Evolutionary conservation across 2,888 invertebrate species (phyloP), one percentile per base, ranked within the genome.

Genomic region (Anoncus sp.): DNA sequence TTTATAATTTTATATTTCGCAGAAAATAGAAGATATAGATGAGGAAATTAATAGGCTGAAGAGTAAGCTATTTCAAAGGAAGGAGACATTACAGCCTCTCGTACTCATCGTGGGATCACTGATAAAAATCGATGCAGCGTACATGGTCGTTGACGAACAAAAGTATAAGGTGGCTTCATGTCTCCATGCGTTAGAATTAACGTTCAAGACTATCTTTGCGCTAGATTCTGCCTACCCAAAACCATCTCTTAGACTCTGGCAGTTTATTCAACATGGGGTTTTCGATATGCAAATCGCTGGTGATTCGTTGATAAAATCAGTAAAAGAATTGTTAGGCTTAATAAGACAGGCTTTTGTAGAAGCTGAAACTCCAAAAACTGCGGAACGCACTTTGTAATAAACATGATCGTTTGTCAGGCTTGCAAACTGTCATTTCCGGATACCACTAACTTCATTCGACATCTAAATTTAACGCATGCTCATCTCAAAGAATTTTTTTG

Each of bases 191-290:
- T 40, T 59, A 59, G 70, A 70, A 16, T 59, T 59, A 47, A 60
- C 60, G 24, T 43, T 70, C 16, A 70, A 59, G 59, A 20, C 59
- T 20, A 59, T 70, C 14, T 70, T 70, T 38, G 57, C 47, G 18
- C 49, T 70, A 22, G 70, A 70, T 35, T 70, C 57, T 60, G 45
- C 49, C 31, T 70, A 60, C 12, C 59, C 70, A 31, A 70, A 47
- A 59, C 59, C 70, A 27, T 70, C 70, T 45, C 53, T 22, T n/a
- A 53, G 55, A 38, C 67, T 67, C 27, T 67, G 55, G 53, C 67
- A 67, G 55, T 67, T 55, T 43, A 22, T 67, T 55, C 38, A 67
- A 55, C 12, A 18, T 67, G 55, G 55, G 40, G 67, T 40, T 20
- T 66, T 66, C 53, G 51, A 66, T 22, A 51, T 66, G 9, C 67